Conservation (phyloP, 35 echinoderm and acorn worm species). For the Eucidaris tribuloides region DNA sequence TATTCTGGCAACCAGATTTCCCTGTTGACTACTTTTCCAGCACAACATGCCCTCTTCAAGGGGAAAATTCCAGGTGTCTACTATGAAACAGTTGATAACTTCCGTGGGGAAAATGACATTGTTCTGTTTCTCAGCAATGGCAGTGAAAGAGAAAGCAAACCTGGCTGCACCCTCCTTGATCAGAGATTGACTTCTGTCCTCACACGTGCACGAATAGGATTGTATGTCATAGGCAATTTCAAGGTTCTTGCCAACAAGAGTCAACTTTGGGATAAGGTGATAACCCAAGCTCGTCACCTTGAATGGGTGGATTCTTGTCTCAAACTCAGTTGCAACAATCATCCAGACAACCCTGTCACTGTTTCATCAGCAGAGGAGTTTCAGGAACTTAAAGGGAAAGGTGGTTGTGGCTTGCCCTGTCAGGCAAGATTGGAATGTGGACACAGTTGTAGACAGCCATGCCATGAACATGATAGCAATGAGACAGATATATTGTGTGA, state of each 20-base stretch:
- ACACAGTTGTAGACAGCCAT: slow-evolving; percentile 52
- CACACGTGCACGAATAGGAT: slow-evolving; percentile 43
- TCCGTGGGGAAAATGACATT: not conserved
- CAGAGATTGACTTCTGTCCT: slow-evolving; percentile 62
- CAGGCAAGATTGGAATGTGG: slow-evolving; percentile 69
- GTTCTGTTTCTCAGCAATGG: slow-evolving; percentile 59
- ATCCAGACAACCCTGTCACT: slow-evolving; percentile 26
- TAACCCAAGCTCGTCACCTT: not conserved
- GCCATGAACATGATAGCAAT: slow-evolving; percentile 50
- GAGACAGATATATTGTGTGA: not conserved
- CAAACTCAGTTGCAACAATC: slow-evolving; percentile 37
- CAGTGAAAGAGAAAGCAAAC: slow-evolving; percentile 55
- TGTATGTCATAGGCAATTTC: slow-evolving; percentile 75
- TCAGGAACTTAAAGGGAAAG: slow-evolving; percentile 20
- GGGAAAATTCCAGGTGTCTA: not conserved
- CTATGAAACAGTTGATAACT: not conserved
- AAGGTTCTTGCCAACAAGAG: slow-evolving; percentile 25
- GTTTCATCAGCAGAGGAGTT: slow-evolving; percentile 41
- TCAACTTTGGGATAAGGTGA: slow-evolving; percentile 50
- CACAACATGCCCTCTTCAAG: not conserved
- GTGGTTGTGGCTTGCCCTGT: slow-evolving; percentile 57
- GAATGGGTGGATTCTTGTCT: slow-evolving; percentile 13
- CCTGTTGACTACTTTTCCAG: not conserved
- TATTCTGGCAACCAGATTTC: not conserved
- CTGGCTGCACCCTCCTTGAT: slow-evolving; percentile 46